A percentile compares a stretch with the other conserved stretches of the same genome.
Conservation (phyloP, 2,113 vertebrate genomes). For the Fulica atra region DNA sequence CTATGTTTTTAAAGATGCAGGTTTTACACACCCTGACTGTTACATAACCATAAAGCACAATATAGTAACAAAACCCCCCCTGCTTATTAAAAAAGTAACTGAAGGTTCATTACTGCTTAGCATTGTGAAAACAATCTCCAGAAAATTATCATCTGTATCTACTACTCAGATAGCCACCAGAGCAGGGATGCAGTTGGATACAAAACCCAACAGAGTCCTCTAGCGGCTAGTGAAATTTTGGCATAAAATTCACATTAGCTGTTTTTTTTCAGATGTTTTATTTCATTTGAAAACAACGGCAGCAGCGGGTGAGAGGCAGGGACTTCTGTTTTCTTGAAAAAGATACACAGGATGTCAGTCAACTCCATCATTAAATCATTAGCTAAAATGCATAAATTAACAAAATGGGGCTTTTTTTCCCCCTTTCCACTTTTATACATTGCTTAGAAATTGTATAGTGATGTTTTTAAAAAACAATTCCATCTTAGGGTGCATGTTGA, state of each 20-base stretch:
- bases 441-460: neutral
- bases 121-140: neutral
- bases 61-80: neutral
- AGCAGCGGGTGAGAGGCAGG: neutral
- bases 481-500: neutral
- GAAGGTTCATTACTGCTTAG: neutral
- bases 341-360: neutral
- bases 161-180: neutral
- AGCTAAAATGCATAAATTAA: neutral
- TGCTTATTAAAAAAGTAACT: neutral
- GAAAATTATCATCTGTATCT: neutral
- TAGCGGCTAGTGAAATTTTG: slow-evolving; percentile 55
- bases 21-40: neutral
- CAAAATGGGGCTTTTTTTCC: neutral
- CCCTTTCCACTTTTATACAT: neutral
- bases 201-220: slow-evolving; percentile 58
- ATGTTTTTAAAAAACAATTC: neutral
- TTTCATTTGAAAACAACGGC: neutral
- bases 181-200: neutral
- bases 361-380: neutral
- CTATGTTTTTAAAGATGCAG: neutral
- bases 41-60: neutral
- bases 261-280: neutral
- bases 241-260: neutral
- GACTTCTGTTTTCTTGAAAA: neutral